Conservation (phyloP, 2,113 vertebrate species). For the Fukomys damarensis region DNA sequence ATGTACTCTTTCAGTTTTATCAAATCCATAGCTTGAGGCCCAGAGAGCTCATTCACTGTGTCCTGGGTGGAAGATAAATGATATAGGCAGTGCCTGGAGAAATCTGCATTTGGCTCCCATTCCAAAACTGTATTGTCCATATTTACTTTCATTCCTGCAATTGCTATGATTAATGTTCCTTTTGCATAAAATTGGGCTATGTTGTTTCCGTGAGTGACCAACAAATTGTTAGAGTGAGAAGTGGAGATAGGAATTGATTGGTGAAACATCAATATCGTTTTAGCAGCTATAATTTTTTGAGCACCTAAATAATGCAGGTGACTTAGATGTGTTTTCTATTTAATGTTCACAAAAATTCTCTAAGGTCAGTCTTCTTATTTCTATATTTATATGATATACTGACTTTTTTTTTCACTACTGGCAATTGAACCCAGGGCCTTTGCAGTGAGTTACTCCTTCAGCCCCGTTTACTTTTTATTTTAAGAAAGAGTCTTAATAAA, state of each 20-base stretch:
- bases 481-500: not conserved
- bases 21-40: not conserved
- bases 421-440: not conserved
- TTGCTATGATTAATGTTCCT: not conserved
- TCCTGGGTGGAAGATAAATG: not conserved
- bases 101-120: no score
- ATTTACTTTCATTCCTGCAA: not conserved
- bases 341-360: not conserved
- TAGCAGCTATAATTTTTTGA: not conserved
- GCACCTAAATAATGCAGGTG: not conserved
- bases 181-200: not conserved
- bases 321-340: not conserved
- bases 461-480: not conserved
- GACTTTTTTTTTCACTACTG: no score
- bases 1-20: not conserved
- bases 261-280: not conserved
- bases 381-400: not conserved
- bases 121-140: not conserved
- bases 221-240: not conserved
- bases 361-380: not conserved
- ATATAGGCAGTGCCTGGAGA: fast-evolving
- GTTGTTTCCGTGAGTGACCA: not conserved
- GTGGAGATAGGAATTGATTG: not conserved
- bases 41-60: not conserved
- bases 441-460: not conserved